Evolutionary conservation across 2,113 vertebrate species (phyloP), one percentile per base, ranked within the genome.

Genomic region (Lepisosteus osseus): DNA sequence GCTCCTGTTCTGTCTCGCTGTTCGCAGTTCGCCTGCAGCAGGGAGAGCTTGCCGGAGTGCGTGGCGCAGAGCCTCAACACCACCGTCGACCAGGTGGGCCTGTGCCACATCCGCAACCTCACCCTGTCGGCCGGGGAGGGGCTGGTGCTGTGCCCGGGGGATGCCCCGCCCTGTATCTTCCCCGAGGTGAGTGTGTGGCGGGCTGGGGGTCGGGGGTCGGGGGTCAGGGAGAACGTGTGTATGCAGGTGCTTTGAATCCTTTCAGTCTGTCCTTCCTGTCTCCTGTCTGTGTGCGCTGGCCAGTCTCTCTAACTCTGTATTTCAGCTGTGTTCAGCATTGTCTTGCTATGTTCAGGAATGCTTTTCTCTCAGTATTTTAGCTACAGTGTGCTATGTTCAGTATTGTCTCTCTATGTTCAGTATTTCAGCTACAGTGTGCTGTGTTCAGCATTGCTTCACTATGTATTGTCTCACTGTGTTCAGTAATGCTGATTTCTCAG

Each of bases 11-110:
- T 64, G 61, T 42, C 11, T 54, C 29, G 6, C 47, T 17, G 29
- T 1, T 15, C 68, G 17, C 79, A 98, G 97, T 97, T 98, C 74
- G 86, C 93, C 86, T 99, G 97, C 81, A 93, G 95, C 86, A 93
- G 91, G 12, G 88, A 85, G 75, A 85, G 88, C 57, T 85, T 98
- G 77, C 82, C 76, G 66, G 91, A 93, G 59, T 99, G 97, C 0
- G 90, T 92, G 0, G 92, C 94, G 4, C 84, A 76, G 1, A 89
- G 90, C 85, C 87, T 94, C 83, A 98, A 99, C 70, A 70, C 92
- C 65, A 94, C 94, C 1, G 86, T 87, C 0, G 76, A 81, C 0
- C 85, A 90, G 13, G 90, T 99, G 87, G 95, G 91, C 2, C 89
- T 93, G 29, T 98, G 96, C 83, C 86, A 95, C 82, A 92, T 99